Evolutionary conservation across 2,888 invertebrate genomes (phyloP).

Genomic region (Nowickia ferox): DNA sequence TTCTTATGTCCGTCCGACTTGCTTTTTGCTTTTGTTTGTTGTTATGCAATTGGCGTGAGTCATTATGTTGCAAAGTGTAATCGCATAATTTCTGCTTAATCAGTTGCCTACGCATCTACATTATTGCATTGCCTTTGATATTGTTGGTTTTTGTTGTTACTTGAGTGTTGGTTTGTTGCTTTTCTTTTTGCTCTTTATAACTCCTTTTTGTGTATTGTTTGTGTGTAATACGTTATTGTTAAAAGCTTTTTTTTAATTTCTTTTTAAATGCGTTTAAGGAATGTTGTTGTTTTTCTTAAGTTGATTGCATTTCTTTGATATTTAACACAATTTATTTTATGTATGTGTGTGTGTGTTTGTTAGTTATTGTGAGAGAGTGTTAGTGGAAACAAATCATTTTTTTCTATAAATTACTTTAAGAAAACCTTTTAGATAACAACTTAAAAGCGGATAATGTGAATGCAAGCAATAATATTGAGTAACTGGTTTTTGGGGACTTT

Average conservation of each 20-base stretch:
- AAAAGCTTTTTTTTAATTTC: constrained; percentile 4
- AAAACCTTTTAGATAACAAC: too few relatives aligned
- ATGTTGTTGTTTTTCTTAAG: constrained; percentile 13
- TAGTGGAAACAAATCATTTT: not conserved
- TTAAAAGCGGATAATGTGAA: too few relatives aligned
- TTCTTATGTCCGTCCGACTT: not conserved
- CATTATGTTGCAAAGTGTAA: constrained; percentile 72
- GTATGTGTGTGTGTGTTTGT: not conserved
- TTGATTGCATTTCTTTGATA: constrained; percentile 7
- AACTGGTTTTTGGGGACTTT: too few relatives aligned
- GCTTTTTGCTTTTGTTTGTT: constrained; percentile 1
- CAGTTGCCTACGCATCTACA: constrained; percentile 77
- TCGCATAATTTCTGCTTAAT: constrained; percentile 79
- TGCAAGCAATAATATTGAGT: too few relatives aligned
- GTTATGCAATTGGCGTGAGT: constrained; percentile 54
- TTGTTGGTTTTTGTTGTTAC: constrained; percentile 26
- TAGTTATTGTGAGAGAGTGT: not conserved
- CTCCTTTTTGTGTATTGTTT: not conserved
- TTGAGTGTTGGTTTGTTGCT: constrained; percentile 2
- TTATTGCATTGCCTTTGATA: constrained; percentile 69
- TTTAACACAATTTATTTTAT: not conserved
- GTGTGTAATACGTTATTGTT: not conserved
- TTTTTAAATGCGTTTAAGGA: constrained; percentile 17
- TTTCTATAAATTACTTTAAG: not conserved
- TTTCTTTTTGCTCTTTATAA: constrained; percentile 3